Base-by-base conservation (phyloP, 2,888 invertebrate genomes). In the Neoscelio sp. region DNA sequence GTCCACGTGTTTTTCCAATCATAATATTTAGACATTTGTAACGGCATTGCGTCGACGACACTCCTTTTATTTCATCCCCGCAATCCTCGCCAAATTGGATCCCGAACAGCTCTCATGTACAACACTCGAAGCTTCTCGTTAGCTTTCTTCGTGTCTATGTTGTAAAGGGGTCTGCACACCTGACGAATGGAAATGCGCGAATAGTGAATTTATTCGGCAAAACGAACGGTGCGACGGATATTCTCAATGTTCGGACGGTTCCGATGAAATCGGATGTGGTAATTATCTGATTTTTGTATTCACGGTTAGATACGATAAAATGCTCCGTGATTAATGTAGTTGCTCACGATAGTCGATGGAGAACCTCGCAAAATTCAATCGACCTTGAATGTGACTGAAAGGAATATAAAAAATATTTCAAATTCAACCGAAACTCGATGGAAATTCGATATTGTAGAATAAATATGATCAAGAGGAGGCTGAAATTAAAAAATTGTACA, bases 131-230 rank as follows among this genome's bases (percentile, higher is more conserved):
- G 68, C 79, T 77, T 81, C 77, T 79, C 76, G 83, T 84, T 78
- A 83, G 86, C 86, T 87, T 85, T 87, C 80, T 83, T 84, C 83
- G 84, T 87, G 80, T 83, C 77, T 83, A 78, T 85, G 62, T 82
- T 78, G 82, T 78, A 80, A 87, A 88, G 89, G 86, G 65, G 46
- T 82, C 80, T 88, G 88, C 83, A 81, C 83, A 56, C 85, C 84
- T 78, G 83, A 85, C 44, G 89, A 91, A 82, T 87, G 91, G 83
- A 89, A 90, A n/a, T 94, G 94, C 82, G 91, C 92, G 80, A 91
- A 91, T 80, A 93, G 92, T 1, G 91, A 92, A 23, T 96, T 95
- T 88, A 92, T 95, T 56, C 91, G 92, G 4, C 84, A 85, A 7
- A 85, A 82, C 13, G 89, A 89, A 40, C 91, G 91, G 15, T 95